Evolutionary conservation across 2,113 vertebrate species (phyloP), one percentile per base, ranked within the genome.

Genomic region (Centrocercus urophasianus): DNA sequence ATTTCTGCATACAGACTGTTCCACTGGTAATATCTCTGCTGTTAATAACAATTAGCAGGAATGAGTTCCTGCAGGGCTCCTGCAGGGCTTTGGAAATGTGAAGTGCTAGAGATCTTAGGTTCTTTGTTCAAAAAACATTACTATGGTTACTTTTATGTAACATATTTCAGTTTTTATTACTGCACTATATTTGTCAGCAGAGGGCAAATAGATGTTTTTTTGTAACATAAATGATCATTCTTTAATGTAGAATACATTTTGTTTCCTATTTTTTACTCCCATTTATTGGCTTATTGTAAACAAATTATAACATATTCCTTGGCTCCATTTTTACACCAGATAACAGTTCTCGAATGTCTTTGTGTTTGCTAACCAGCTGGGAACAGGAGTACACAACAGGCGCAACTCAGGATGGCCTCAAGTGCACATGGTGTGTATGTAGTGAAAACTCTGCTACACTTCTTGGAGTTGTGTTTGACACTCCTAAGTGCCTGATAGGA

Each of bases 111-210:
- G 79, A 88, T 80, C 77, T 86, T 75, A 45, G 4, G 7, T 72
- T 92, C 78, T 81, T 85, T 96, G 15, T 96, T 77, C 77, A 73
- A 60, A 89, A 93, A 93, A 88, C 38, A 77, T 54, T 54, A 72
- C 67, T 77, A 54, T 71, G 9, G n/a, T 80, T 93, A 81, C 42
- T 84, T 88, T 86, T 24, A 25, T 78, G 45, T 89, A 67, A 65
- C 43, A 42, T 87, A n/a, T 38, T 83, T 79, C 9, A 4, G 10
- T 21, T 36, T 91, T 83, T 74, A 87, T 65, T 86, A 38, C 30
- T 74, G 18, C 69, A 57, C 21, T 60, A 1, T 21, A 28, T 93
- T 52, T 94, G 21, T 93, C 61, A 76, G 36, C 42, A 85, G 65
- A 84, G 63, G 25, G 7, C 36, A 86, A 40, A 27, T 34, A 80